Percentiles rank a stretch among this genome's conserved stretches.
These are phyloP conservation scores for Orientallactaga bullata DNA, from an alignment of 2,113 vertebrate genomes.

Conservation along the genomic window DNA sequence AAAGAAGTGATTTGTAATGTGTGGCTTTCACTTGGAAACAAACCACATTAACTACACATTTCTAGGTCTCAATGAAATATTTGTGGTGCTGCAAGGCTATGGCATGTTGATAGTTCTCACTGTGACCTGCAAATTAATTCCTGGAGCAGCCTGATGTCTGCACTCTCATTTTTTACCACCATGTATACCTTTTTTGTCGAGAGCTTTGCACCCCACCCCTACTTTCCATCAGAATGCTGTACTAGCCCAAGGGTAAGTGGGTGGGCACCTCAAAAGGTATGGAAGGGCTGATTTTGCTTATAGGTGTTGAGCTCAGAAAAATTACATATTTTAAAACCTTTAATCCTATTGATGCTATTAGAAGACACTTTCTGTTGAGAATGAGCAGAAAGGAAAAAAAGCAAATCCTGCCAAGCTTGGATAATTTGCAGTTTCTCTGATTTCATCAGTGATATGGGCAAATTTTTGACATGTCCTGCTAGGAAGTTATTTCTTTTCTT, in stretches of 20 bases:
- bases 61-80: slow-evolving; percentile 36
- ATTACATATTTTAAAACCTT: background rate
- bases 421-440: background rate
- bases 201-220: slow-evolving; percentile 61
- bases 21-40: slow-evolving; percentile 58
- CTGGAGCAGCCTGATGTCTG: background rate
- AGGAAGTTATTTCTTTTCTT: slow-evolving; percentile 18
- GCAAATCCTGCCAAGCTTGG: background rate
- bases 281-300: slow-evolving; percentile 12
- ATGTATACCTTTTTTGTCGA: slow-evolving; percentile 74
- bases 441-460: background rate
- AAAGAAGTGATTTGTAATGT: slow-evolving; percentile 74
- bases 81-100: slow-evolving; percentile 33
- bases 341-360: background rate
- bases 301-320: slow-evolving; percentile 17
- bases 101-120: slow-evolving; percentile 55
- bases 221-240: slow-evolving; percentile 51
- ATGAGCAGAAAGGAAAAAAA: background rate
- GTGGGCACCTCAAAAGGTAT: slow-evolving; percentile 70
- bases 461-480: background rate
- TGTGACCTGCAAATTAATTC: slow-evolving; percentile 81
- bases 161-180: slow-evolving; percentile 82
- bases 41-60: slow-evolving; percentile 59
- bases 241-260: slow-evolving; percentile 70
- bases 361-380: background rate